Evolutionary conservation across 2,113 vertebrate genomes (phyloP).

Genomic region (Cisticola juncidis): DNA sequence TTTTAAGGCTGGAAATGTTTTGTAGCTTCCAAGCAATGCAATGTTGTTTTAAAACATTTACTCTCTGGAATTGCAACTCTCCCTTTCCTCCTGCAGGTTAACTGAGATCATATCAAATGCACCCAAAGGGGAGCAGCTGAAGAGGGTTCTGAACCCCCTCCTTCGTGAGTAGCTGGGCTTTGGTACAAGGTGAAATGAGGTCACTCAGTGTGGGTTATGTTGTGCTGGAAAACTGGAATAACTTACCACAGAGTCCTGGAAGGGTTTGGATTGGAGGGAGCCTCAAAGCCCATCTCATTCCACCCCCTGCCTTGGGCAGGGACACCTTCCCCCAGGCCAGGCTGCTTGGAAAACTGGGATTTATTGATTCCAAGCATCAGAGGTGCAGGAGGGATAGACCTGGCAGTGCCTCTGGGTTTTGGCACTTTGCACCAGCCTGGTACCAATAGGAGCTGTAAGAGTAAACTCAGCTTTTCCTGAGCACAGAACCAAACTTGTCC

Average conservation of each 20-base stretch:
- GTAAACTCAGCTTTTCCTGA: neutral
- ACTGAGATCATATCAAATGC: constrained; percentile 83
- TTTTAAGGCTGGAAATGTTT: neutral
- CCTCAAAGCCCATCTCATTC: neutral
- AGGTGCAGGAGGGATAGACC: too few relatives aligned
- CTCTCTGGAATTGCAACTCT: neutral
- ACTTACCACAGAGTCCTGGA: neutral
- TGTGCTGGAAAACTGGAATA: neutral
- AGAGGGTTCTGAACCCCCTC: constrained; percentile 89
- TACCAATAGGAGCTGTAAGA: fast-evolving
- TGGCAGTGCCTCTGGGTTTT: neutral
- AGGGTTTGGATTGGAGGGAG: neutral
- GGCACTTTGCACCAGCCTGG: neutral
- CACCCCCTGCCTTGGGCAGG: neutral
- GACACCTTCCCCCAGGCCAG: neutral
- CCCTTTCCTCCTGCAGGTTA: constrained; percentile 71
- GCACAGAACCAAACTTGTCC: neutral
- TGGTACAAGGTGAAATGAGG: neutral
- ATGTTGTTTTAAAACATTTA: fast-evolving
- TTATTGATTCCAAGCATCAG: neutral
- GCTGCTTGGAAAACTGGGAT: neutral
- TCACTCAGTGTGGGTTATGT: fast-evolving
- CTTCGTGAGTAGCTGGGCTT: constrained; percentile 81
- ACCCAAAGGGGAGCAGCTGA: constrained; percentile 87
- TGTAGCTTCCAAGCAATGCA: neutral